Base-by-base conservation (phyloP, 2,797 vertebrate genomes). In the Chaunax sp. region DNA sequence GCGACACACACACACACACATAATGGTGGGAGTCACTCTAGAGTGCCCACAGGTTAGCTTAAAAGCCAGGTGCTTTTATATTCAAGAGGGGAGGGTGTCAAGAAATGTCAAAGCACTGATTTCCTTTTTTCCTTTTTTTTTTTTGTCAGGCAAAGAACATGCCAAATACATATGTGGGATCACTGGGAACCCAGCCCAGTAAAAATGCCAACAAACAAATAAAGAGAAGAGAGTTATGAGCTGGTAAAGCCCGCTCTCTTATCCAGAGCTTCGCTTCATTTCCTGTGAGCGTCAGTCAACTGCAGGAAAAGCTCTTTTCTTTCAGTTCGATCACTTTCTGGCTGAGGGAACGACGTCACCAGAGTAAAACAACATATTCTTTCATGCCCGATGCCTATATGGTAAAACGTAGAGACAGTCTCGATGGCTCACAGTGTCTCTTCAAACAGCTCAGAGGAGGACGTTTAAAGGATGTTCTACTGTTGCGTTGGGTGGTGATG, bases 121-220 rank as follows among this genome's bases (percentile, higher is more conserved):
- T 72, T 67, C 52, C 53, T 12, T 16, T 57, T 25, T 55, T 22
- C 26, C 23, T 41, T 56, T n/a, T 66, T 18, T 64, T 33, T 41
- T 55, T 63, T 45, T 53, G 56, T 66, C 64, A 68, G 80, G 75
- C 45, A n/a, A 52, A 70, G 33, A 75, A 69, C 50, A 72, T 64
- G 76, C 59, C 73, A 70, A 61, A 78, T 67, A 82, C 37, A 75
- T 33, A 75, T 52, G 70, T 72, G 78, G 76, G 82, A 82, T 77
- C 89, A 91, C 92, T 75, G 83, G 92, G 92, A 92, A 93, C 91
- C 93, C 92, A 93, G 93, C 93, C 93, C 91, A 91, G 91, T 87
- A 85, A 71, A 69, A 90, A 89, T 52, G 64, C 59, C 46, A 69
- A 80, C 75, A 75, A 60, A 82, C 37, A 76, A 74, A 75, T 43